A percentile compares a stretch with the other conserved stretches of the same genome.
Evolutionary conservation across 2,113 vertebrate species (phyloP).

Genomic region (Columba janthina): DNA sequence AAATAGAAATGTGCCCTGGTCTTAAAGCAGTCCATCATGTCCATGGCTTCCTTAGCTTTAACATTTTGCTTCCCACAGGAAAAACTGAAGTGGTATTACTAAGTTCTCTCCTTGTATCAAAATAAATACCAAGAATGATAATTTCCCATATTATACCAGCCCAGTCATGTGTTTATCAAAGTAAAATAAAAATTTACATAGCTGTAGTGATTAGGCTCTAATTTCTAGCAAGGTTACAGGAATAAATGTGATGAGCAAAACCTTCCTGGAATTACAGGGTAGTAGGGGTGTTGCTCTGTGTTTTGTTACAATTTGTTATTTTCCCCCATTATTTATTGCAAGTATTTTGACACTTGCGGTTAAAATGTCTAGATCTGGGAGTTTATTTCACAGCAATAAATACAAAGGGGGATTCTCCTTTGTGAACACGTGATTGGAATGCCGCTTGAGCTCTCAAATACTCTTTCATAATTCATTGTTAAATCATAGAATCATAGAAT

Average conservation of each 20-base stretch:
- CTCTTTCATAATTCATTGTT: slow-evolving; percentile 7
- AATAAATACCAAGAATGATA: background rate
- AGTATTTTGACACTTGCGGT: background rate
- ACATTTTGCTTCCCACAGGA: background rate
- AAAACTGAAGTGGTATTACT: background rate
- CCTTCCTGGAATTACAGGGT: background rate
- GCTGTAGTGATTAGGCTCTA: background rate
- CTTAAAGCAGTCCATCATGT: background rate
- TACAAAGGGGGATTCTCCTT: background rate
- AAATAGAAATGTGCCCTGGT: background rate
- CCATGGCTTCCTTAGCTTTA: background rate
- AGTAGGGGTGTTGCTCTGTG: background rate
- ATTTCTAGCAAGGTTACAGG: background rate
- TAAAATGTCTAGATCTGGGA: background rate
- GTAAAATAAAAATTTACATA: background rate
- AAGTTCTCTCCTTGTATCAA: background rate
- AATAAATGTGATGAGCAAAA: background rate
- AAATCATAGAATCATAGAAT: background rate
- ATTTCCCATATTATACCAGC: background rate
- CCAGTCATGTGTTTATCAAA: background rate
- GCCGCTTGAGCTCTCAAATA: slow-evolving; percentile 17
- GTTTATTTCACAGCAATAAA: slow-evolving; percentile 40
- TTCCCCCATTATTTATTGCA: background rate
- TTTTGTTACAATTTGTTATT: background rate
- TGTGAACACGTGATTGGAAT: background rate